Base-by-base conservation (phyloP, 2,888 invertebrate species). In the Scrobipalpa atriplicella region DNA sequence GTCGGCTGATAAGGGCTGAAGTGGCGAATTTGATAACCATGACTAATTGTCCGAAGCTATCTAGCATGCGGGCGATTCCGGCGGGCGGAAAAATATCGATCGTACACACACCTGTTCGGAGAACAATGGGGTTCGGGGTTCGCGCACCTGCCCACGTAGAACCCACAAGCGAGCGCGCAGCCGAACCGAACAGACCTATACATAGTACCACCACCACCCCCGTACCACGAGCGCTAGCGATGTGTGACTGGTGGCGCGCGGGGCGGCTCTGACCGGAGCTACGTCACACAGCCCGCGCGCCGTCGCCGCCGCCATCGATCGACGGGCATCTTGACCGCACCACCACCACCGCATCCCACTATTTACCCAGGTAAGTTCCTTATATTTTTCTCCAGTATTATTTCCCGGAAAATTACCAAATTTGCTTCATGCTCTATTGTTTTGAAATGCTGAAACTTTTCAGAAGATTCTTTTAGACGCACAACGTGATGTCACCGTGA, bases 41-140 rank as follows among this genome's bases (percentile, higher is more conserved):
- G 89, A 84, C 90, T 90, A 92, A 92, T 91, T 87, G 90, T 87
- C 87, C 82, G 85, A 79, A 85, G 83, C 86, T 87, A 89, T 87
- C 89, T 83, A 71, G 79, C 79, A 89, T 90, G 90, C 90, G 91
- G 89, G 91, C 83, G 77, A 78, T 80, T 80, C 79, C 81, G 80
- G 81, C 81, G 80, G 80, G 82, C 82, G 89, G 89, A 85, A 87
- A 84, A 84, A 86, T 91, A 92, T 92, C 92, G 92, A 92, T 90
- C 90, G 82, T 71, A 72, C 79, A 83, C 87, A 89, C 92, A 90
- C 89, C 89, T 89, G 89, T 89, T 87, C 81, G 77, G 78, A 78
- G 81, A 72, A 84, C 84, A 81, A 80, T 81, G 83, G 84, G 85
- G 81, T 75, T 78, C 81, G 83, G 84, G 85, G 81, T 75, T 78